phyloP scores from a whole-genome alignment of 2,113 vertebrate species.

The Nanorana parkeri region DNA sequence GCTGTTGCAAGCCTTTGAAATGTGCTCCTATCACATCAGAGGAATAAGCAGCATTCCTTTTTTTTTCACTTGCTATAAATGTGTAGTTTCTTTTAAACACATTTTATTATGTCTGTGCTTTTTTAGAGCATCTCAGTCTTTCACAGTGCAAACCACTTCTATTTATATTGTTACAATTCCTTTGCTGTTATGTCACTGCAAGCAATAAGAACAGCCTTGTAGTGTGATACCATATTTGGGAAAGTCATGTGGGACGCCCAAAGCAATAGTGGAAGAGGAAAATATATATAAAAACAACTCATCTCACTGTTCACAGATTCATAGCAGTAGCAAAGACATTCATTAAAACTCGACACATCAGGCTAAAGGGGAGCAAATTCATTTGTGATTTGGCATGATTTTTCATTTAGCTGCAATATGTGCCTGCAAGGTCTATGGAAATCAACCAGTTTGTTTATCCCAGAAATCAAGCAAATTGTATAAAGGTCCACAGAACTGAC shows the following conservation, averaged over 20 bases:
- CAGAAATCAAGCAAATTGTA: no score
- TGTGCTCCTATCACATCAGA: no score
- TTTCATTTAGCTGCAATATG: no score
- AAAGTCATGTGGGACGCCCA: slow-evolving; percentile 97
- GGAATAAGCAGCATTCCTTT: slow-evolving; percentile 54
- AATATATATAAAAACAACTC: slow-evolving; percentile 82
- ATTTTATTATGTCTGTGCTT: slow-evolving; percentile 71
- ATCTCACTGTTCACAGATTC: slow-evolving; percentile 91
- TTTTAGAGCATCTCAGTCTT: slow-evolving; percentile 75
- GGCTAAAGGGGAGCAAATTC: no score
- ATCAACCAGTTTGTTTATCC: no score
- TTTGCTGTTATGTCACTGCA: slow-evolving; percentile 93
- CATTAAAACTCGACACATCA: no score
- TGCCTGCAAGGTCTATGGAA: no score
- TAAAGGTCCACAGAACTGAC: no score
- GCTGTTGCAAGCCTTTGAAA: no score
- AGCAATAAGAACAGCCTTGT: slow-evolving; percentile 89
- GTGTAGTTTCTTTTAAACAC: slow-evolving; percentile 49
- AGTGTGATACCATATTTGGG: slow-evolving; percentile 96
- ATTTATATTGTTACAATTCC: slow-evolving; percentile 96
- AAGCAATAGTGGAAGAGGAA: slow-evolving; percentile 83
- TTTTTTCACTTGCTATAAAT: slow-evolving; percentile 71
- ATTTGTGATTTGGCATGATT: no score
- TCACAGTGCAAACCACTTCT: slow-evolving; percentile 75
- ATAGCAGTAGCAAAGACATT: slow-evolving; percentile 49